A percentile compares a stretch with the other conserved stretches of the same genome.
Evolutionary conservation across 2,888 invertebrate species (phyloP).

Genomic region (Lacanobia wlatinum): DNA sequence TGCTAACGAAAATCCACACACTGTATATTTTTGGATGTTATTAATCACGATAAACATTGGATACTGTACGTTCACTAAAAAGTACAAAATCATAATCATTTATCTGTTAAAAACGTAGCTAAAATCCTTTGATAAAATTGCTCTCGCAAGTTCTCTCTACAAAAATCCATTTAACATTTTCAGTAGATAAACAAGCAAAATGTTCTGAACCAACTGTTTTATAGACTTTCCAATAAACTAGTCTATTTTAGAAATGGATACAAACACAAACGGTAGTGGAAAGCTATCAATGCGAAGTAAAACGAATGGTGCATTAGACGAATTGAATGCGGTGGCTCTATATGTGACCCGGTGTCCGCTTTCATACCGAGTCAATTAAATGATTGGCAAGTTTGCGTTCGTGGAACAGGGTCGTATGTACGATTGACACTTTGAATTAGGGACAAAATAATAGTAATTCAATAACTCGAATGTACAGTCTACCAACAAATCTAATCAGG

Average conservation of each 20-base stretch:
- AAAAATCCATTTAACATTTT: conserved; percentile 21
- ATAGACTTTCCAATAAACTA: conserved; percentile 36
- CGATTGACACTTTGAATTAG: background rate
- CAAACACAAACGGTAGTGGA: conserved; percentile 32
- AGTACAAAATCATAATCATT: background rate
- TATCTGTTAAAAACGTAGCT: background rate
- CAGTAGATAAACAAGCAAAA: conserved; percentile 41
- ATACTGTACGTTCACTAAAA: background rate
- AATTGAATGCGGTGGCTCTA: conserved; percentile 54
- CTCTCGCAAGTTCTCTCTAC: background rate
- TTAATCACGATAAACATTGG: background rate
- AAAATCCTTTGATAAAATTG: background rate
- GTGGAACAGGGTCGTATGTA: background rate
- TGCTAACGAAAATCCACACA: background rate
- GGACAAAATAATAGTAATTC: background rate
- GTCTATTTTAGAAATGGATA: conserved; percentile 45
- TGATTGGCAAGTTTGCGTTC: conserved; percentile 41
- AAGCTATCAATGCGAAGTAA: conserved; percentile 46
- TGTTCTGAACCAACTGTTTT: conserved; percentile 37
- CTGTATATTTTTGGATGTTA: background rate
- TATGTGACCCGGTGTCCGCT: conserved; percentile 42
- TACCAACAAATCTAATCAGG: background rate
- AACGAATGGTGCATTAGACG: conserved; percentile 61
- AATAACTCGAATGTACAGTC: background rate
- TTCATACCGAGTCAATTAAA: conserved; percentile 56